phyloP scores from a whole-genome alignment of 1,140 invertebrate genomes.

The Bombus difficillimus region DNA sequence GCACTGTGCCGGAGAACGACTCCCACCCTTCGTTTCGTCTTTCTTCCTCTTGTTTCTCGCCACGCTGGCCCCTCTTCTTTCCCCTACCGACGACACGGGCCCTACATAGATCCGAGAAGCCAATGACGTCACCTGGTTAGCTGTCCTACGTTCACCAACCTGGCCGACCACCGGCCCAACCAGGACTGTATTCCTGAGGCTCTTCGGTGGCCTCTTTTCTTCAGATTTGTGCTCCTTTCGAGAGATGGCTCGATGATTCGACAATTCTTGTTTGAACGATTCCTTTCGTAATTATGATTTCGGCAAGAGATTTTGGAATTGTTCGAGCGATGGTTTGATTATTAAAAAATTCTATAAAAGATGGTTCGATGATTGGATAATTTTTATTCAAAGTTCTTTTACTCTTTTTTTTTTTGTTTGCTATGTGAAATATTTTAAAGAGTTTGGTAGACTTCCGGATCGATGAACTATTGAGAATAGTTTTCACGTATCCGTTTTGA shows the following conservation, averaged over 20 bases:
- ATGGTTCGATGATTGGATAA: no score
- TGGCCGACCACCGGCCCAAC: constrained; percentile 55
- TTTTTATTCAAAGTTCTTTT: no score
- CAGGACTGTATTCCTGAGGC: constrained; percentile 48
- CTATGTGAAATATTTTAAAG: no score
- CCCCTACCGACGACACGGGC: constrained; percentile 34
- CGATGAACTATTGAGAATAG: no score
- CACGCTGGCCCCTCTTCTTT: constrained; percentile 43
- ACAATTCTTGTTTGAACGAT: no score
- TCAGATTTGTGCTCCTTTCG: background rate
- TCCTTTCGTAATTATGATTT: background rate
- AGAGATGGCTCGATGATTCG: background rate
- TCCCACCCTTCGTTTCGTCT: constrained; percentile 70
- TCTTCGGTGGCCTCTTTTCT: constrained; percentile 29
- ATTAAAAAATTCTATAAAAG: no score
- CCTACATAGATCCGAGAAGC: constrained; percentile 72
- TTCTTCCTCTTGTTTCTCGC: constrained; percentile 65
- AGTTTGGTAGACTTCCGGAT: no score
- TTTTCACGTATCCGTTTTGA: no score
- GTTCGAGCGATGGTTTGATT: no score
- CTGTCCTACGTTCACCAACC: constrained; percentile 77
- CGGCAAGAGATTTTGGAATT: no score
- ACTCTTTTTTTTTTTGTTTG: no score
- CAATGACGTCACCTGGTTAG: constrained; percentile 77
- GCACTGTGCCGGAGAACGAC: constrained; percentile 74